Evolutionary conservation across 2,888 invertebrate genomes (phyloP).

Genomic region (Acronicta psi): DNA sequence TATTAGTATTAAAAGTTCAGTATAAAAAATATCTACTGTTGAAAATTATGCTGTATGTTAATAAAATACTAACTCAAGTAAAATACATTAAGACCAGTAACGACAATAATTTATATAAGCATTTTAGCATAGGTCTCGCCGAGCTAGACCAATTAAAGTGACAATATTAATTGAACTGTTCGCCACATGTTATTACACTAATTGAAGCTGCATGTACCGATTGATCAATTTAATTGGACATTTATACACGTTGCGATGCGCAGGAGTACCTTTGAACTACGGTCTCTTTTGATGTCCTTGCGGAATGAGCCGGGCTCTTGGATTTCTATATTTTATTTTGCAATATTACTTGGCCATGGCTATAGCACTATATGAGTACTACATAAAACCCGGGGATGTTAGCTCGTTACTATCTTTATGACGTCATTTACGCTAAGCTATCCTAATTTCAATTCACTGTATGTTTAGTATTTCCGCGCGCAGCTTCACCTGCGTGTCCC

Average conservation of each 20-base stretch:
- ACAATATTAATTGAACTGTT: constrained; percentile 55
- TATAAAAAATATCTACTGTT: background rate
- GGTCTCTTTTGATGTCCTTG: constrained; percentile 44
- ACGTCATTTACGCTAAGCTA: no score
- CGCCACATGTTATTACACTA: constrained; percentile 55
- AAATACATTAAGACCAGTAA: constrained; percentile 12
- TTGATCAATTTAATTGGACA: constrained; percentile 68
- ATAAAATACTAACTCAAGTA: constrained; percentile 4
- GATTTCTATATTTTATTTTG: constrained; percentile 32
- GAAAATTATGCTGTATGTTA: constrained; percentile 7
- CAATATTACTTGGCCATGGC: constrained; percentile 1
- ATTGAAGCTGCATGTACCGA: constrained; percentile 62
- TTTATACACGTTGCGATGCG: constrained; percentile 57
- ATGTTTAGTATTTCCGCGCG: no score
- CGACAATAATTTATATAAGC: constrained; percentile 33
- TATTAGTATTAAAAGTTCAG: constrained; percentile 18
- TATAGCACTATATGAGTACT: no score
- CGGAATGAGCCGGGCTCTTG: constrained; percentile 6
- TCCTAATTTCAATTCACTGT: no score
- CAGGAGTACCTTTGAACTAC: constrained; percentile 49
- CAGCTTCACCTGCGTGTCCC: no score
- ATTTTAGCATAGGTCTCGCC: constrained; percentile 31
- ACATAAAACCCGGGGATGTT: no score
- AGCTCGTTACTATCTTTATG: no score
- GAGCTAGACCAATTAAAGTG: constrained; percentile 49